A percentile compares a stretch with the other conserved stretches of the same genome.
These are phyloP conservation scores for Campoletis sonorensis DNA, from an alignment of 1,140 invertebrate species.

Conservation along the genomic window DNA sequence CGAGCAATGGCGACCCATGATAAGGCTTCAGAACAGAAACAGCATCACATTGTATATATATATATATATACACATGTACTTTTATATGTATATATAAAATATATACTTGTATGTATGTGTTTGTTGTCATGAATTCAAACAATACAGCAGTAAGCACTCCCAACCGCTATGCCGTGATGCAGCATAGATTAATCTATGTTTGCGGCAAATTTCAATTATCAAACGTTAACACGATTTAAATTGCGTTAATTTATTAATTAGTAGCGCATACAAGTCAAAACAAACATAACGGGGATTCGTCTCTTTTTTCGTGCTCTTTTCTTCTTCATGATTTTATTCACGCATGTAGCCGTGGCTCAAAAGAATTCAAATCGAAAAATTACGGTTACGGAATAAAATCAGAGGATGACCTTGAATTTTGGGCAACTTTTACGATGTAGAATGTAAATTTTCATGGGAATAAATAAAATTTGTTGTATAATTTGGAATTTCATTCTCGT, in stretches of 20 bases:
- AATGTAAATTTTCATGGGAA: too few species aligned
- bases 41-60: background rate
- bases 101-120: background rate
- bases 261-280: background rate
- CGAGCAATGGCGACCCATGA: conserved; percentile 5
- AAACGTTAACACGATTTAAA: conserved; percentile 13
- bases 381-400: too few species aligned
- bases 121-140: background rate
- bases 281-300: background rate
- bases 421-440: too few species aligned
- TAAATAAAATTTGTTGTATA: too few species aligned
- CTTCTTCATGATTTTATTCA: too few species aligned
- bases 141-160: background rate
- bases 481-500: too few species aligned
- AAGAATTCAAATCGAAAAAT: too few species aligned
- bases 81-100: background rate
- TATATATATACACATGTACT: too few species aligned
- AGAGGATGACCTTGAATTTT: too few species aligned
- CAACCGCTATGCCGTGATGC: background rate
- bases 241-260: conserved; percentile 24
- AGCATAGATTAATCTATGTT: conserved; percentile 23
- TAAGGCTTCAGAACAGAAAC: conserved; percentile 5
- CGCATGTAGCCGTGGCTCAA: background rate
- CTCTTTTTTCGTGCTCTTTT: background rate
- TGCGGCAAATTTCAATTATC: conserved; percentile 23